Evolutionary conservation across 2,888 invertebrate species (phyloP), one percentile per base, ranked within the genome.

Genomic region (Drosophila peninsularis): DNA sequence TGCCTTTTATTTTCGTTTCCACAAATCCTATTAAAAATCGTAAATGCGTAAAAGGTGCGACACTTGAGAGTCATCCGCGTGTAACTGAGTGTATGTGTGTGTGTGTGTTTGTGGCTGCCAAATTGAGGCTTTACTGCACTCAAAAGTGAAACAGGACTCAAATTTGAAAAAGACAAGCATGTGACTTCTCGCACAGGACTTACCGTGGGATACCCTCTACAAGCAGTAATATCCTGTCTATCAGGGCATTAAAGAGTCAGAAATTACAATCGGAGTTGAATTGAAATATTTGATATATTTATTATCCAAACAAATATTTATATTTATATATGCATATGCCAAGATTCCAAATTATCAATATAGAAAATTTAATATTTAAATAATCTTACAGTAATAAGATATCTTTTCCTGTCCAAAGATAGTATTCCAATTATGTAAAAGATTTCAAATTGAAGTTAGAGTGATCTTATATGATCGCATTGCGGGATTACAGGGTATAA

Each of bases 41-140:
- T 53, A 89, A 78, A 71, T 80, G 84, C 78, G 73, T 78, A 57
- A 78, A 73, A 89, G 83, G 75, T 89, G 89, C 78, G 71, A 65
- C 68, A 75, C 84, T 88, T 69, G 60, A 73, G 87, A 34, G 64
- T 67, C 71, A 72, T 47, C 58, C 66, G 70, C 57, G 66, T 49
- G 68, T 60, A 27, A 50, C 19, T 42, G 47, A 53, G 49, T 49
- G 30, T 45, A 5, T 24, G 39, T 19, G 45, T 37, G n/a, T 41
- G 54, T 37, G 41, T 37, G 39, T 34, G 42, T 45, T 6, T 62
- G 34, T 24, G 44, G 27, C 50, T 65, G 73, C 57, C 75, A 82
- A 87, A 83, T 89, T 82, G 74, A 66, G 71, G 70, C 54, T 61
- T 72, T 77, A 62, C 65, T 77, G 63, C 71, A 71, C 55, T 67